phyloP scores from a whole-genome alignment of 2,113 vertebrate species.

The Paramisgurnus dabryanus region DNA sequence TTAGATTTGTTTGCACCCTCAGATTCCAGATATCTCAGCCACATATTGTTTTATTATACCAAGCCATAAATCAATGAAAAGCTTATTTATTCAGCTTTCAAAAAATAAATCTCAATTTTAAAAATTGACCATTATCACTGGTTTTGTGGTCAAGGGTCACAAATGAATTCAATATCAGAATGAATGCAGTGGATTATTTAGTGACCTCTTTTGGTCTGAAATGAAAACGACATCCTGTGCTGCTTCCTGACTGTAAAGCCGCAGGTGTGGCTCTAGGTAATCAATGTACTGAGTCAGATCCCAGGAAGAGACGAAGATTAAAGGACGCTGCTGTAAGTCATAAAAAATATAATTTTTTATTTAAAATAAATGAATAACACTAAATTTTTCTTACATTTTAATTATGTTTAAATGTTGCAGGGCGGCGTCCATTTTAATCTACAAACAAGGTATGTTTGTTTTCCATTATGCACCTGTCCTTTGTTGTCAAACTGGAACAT shows the following conservation, averaged over 20 bases:
- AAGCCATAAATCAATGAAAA: too few species aligned
- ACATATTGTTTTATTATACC: too few species aligned
- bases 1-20: too few species aligned
- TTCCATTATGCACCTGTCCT: slow-evolving; percentile 54
- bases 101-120: too few species aligned
- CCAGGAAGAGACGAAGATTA: slow-evolving; percentile 71
- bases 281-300: slow-evolving; percentile 60
- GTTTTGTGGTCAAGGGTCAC: too few species aligned
- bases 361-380: neutral
- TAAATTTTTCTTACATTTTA: slow-evolving; percentile 31
- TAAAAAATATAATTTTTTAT: neutral
- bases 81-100: too few species aligned
- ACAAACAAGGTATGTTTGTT: slow-evolving; percentile 64
- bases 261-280: slow-evolving; percentile 65
- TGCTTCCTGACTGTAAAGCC: slow-evolving; percentile 48
- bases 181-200: neutral
- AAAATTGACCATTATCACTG: too few species aligned
- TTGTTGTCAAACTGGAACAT: slow-evolving; percentile 29
- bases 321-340: slow-evolving; percentile 82
- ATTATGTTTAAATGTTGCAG: slow-evolving; percentile 63
- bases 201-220: slow-evolving; percentile 46
- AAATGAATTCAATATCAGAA: neutral
- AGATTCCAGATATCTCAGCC: too few species aligned
- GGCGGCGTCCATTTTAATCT: slow-evolving; percentile 80
- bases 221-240: neutral